phyloP scores from a whole-genome alignment of 1,140 invertebrate species.

The Stratiolaelaps scimitus region DNA sequence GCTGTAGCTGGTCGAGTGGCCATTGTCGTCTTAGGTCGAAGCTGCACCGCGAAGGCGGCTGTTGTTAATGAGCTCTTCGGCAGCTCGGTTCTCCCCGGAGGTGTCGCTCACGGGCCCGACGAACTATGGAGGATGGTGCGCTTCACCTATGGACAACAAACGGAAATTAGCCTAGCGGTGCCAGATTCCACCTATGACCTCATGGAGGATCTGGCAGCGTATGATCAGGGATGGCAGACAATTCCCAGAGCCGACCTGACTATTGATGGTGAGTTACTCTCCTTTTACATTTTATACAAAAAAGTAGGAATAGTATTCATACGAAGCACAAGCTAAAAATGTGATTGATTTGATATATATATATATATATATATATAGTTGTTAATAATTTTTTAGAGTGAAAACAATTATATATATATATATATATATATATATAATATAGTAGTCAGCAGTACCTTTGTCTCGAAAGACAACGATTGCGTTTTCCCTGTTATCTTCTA shows the following conservation, averaged over 20 bases:
- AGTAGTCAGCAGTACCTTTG: too few species aligned
- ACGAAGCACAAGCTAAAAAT: too few species aligned
- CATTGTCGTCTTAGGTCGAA: slow-evolving; percentile 56
- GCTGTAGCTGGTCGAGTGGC: slow-evolving; percentile 41
- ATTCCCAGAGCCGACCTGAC: slow-evolving; percentile 54
- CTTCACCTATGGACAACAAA: slow-evolving; percentile 54
- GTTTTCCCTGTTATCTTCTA: too few species aligned
- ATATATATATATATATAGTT: too few species aligned
- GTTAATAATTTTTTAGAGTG: too few species aligned
- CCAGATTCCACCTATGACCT: slow-evolving; percentile 58
- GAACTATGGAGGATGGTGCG: slow-evolving; percentile 55
- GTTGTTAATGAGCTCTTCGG: slow-evolving; percentile 59
- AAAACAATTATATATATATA: too few species aligned
- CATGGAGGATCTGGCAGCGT: slow-evolving; percentile 51
- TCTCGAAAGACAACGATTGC: too few species aligned
- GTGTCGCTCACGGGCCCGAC: slow-evolving; percentile 36
- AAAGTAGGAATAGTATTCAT: too few species aligned
- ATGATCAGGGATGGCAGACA: slow-evolving; percentile 49
- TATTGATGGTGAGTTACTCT: slow-evolving; percentile 46
- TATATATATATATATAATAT: too few species aligned
- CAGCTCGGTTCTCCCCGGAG: slow-evolving; percentile 50
- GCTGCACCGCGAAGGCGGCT: slow-evolving; percentile 53
- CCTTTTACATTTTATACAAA: too few species aligned
- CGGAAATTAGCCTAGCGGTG: slow-evolving; percentile 54
- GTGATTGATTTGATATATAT: too few species aligned